Evolutionary conservation across 2,888 invertebrate species (phyloP).

Genomic region (Drosophila mimica): DNA sequence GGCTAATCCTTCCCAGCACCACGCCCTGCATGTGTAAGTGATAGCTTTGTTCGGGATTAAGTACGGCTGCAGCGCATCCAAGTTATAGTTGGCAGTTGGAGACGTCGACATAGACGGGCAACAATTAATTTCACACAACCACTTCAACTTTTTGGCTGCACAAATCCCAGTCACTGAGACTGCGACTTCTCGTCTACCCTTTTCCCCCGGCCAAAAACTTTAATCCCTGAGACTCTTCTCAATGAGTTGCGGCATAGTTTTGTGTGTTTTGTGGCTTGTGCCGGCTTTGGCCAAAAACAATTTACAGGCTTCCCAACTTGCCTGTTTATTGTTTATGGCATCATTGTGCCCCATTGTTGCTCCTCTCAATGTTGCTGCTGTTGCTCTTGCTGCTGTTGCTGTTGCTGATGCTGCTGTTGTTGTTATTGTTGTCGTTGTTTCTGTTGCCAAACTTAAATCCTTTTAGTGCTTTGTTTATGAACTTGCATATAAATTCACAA

Average conservation of each 20-base stretch:
- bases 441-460: slow-evolving; percentile 72
- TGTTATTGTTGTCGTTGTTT: slow-evolving; percentile 13
- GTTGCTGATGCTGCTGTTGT: not conserved
- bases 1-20: slow-evolving; percentile 68
- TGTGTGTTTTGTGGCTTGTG: slow-evolving; percentile 76
- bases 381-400: slow-evolving; percentile 14
- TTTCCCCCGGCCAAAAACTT: slow-evolving; percentile 30
- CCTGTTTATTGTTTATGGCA: slow-evolving; percentile 83
- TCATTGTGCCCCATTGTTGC: slow-evolving; percentile 77
- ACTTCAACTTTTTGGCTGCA: slow-evolving; percentile 77
- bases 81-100: slow-evolving; percentile 14
- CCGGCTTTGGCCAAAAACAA: slow-evolving; percentile 65
- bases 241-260: slow-evolving; percentile 80
- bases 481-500: slow-evolving; percentile 76
- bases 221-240: slow-evolving; percentile 25
- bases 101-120: slow-evolving; percentile 50
- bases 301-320: slow-evolving; percentile 80
- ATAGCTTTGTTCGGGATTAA: slow-evolving; percentile 77
- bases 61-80: slow-evolving; percentile 34
- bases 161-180: slow-evolving; percentile 69
- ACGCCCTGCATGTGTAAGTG: slow-evolving; percentile 65
- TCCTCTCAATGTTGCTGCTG: slow-evolving; percentile 19
- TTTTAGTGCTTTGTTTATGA: slow-evolving; percentile 80
- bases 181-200: not conserved
- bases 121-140: slow-evolving; percentile 82